Evolutionary conservation across 1,140 invertebrate species (phyloP), one percentile per base, ranked within the genome.

Genomic region (Agrypnia vestita): DNA sequence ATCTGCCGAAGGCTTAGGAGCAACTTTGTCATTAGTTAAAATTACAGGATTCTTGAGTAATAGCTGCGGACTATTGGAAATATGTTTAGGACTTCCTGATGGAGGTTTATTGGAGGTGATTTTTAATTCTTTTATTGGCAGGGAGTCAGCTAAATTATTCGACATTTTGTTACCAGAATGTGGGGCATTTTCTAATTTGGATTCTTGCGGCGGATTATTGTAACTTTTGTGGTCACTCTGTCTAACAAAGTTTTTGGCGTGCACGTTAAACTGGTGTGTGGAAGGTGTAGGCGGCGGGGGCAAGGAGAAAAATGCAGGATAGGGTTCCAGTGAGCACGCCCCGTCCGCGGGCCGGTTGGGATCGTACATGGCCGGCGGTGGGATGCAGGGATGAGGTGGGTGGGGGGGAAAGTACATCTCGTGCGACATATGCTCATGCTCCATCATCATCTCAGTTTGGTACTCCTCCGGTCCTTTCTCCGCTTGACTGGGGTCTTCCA

Each of bases 91-190:
- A 79, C 86, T 88, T 13, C 78, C 47, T 6, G 47, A 19, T 9
- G 64, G 44, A 4, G 88, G 87, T 43, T 86, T 88, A 74, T 89
- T 88, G 15, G 73, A 81, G 53, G 12, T 74, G 56, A 90, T 88
- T 84, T 88, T 90, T 25, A 90, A 86, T 83, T 90, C 89, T 83
- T 89, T 89, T 0, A 90, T 85, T n/a, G 88, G 86, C n/a, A 89
- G 74, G 0, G 85, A 69, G 49, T 89, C 88, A 6, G 85, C 86
- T 81, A 7, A 84, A 76, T 17, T 62, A 61, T 17, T 46, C n/a
- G 73, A 46, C 11, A n/a, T 19, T 15, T 64, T 64, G 11, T 64
- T 64, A 44, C 35, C 75, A 35, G 25, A 35, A 35, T 35, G 25
- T 1, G 25, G 1, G 25, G 25, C 1, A 35, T 35, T 35, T 35